These are phyloP conservation scores for Prosapia bicincta DNA, from an alignment of 2,888 invertebrate genomes.

Conservation along the genomic window DNA sequence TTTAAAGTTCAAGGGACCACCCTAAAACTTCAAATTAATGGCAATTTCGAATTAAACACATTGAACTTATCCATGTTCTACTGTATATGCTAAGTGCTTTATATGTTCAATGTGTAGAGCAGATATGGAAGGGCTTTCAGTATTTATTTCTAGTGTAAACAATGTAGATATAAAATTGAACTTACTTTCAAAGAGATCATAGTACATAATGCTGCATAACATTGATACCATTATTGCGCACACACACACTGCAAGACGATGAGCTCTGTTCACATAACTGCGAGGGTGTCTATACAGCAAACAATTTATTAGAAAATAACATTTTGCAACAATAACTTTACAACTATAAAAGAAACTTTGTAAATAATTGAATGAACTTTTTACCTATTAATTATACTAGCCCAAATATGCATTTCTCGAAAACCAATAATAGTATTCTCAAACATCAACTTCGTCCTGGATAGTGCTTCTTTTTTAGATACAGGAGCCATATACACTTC, in stretches of 20 bases:
- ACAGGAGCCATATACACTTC: constrained; percentile 14
- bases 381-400: constrained; percentile 19
- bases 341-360: no score
- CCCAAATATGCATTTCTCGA: constrained; percentile 21
- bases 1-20: no score
- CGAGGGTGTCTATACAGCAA: constrained; percentile 30
- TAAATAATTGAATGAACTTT: neutral
- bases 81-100: no score
- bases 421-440: constrained; percentile 23
- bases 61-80: no score
- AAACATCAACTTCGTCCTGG: neutral
- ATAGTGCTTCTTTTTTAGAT: neutral
- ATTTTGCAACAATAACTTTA: no score
- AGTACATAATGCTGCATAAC: constrained; percentile 33
- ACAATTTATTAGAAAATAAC: no score
- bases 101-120: no score
- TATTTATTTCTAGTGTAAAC: no score
- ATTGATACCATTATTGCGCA: constrained; percentile 26
- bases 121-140: no score
- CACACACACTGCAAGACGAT: constrained; percentile 32
- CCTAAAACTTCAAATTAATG: no score
- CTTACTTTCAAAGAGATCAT: constrained; percentile 17
- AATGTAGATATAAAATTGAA: no score
- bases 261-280: constrained; percentile 29
- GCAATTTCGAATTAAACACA: no score